Percentiles rank a stretch among this genome's conserved stretches.
Conservation (phyloP, 2,797 vertebrate species). For the Pseudomugil tenellus region DNA sequence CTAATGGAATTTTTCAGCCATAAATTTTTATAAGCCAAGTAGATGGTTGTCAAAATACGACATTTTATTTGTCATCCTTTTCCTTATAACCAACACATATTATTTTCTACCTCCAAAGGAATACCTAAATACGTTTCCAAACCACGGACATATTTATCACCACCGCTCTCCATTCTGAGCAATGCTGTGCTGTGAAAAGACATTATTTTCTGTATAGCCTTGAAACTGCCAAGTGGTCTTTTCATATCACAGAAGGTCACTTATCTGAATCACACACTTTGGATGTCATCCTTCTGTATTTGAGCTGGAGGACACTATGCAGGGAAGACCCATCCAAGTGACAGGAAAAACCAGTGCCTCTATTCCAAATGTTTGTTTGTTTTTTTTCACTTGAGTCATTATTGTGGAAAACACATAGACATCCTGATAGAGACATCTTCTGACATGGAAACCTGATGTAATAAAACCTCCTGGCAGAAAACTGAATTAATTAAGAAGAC, state of each 20-base stretch:
- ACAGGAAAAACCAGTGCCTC: constrained; percentile 36
- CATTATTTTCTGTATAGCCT: constrained; percentile 34
- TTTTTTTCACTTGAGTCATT: too few relatives aligned
- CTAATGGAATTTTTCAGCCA: constrained; percentile 21
- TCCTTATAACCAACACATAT: constrained; percentile 9
- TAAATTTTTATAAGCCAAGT: constrained; percentile 4
- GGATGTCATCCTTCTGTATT: constrained; percentile 45
- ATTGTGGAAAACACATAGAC: neutral
- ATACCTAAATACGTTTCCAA: constrained; percentile 25
- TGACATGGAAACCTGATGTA: neutral
- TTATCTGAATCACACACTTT: constrained; percentile 52
- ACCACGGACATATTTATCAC: constrained; percentile 52
- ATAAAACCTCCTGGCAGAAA: neutral
- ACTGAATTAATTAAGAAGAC: neutral
- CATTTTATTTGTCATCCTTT: constrained; percentile 38
- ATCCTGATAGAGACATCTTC: neutral
- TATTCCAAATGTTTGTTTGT: too few relatives aligned
- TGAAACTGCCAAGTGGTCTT: constrained; percentile 41
- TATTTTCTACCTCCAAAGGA: constrained; percentile 6
- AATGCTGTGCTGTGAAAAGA: constrained; percentile 33
- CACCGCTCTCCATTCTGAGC: constrained; percentile 30
- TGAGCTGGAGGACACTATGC: constrained; percentile 41
- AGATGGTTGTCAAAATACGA: constrained; percentile 19
- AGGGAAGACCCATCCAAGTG: constrained; percentile 42
- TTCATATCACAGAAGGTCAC: constrained; percentile 42